Percentiles rank a stretch among this genome's conserved stretches.
Evolutionary conservation across 2,888 invertebrate species (phyloP).

Genomic region (Myopa tessellatipennis): DNA sequence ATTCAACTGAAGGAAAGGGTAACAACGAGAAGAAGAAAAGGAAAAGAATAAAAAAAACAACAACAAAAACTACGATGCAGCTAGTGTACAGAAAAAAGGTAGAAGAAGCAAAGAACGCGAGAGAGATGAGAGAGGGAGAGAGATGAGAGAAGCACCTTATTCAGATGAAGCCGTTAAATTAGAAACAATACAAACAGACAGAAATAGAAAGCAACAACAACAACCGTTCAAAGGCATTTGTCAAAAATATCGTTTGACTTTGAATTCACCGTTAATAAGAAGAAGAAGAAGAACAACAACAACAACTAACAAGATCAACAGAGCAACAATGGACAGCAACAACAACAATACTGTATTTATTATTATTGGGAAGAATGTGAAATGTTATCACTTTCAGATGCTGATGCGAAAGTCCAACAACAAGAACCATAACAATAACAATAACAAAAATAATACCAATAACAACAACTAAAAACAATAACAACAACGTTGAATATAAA

Average conservation of each 20-base stretch:
- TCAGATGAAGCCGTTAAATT: slow-evolving; percentile 39
- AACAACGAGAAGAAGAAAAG: not conserved
- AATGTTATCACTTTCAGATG: slow-evolving; percentile 35
- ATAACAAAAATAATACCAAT: not conserved
- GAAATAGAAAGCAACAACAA: slow-evolving; percentile 17
- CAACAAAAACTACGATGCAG: too few relatives aligned
- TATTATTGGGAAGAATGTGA: not conserved
- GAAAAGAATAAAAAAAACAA: too few relatives aligned
- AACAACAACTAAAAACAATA: too few relatives aligned
- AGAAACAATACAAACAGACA: slow-evolving; percentile 15
- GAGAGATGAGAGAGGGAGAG: not conserved
- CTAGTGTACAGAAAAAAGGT: too few relatives aligned
- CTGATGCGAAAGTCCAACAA: not conserved
- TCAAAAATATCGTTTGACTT: too few relatives aligned
- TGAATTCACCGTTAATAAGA: too few relatives aligned
- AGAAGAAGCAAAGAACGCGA: not conserved
- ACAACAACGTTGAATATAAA: not conserved
- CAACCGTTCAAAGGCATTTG: too few relatives aligned
- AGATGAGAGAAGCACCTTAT: slow-evolving; percentile 29
- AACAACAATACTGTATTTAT: not conserved
- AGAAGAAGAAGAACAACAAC: not conserved
- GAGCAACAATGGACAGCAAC: too few relatives aligned
- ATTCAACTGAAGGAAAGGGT: not conserved
- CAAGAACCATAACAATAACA: not conserved
- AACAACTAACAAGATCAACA: too few relatives aligned